Base-by-base conservation (phyloP, 2,113 vertebrate species). In the Xenopus borealis region DNA sequence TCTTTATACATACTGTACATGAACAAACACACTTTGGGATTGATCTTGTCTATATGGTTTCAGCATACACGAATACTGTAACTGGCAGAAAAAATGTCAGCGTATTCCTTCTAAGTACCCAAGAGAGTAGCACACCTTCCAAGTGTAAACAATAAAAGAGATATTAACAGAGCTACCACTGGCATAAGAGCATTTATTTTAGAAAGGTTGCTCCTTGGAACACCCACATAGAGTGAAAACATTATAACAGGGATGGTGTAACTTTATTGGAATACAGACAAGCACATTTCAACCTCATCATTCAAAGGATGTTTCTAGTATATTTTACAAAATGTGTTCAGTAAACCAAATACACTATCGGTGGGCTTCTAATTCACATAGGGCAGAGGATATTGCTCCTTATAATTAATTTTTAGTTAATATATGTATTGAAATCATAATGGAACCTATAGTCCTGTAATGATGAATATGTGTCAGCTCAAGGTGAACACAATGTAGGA, bases 381-480 rank as follows among this genome's bases (percentile, higher is more conserved):
- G 72, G 53, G 52, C 72, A 75, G 72, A 75, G 68, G 72, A 65
- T 52, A 19, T 30, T 40, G 17, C 64, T 67, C 30, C 44, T 66
- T 47, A 67, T 67, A 55, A 61, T n/a, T n/a, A n/a, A n/a, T n/a
- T n/a, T n/a, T n/a, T 20, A 30, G 67, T 59, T 74, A 74, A 68
- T 61, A 68, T 33, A 68, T 68, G 52, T 50, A 68, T 68, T 68
- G 65, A 68, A 75, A 62, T 67, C 55, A 75, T 75, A 68, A 68
- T 55, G 47, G 46, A 67, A 75, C 72, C 23, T 62, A 55, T 12
- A 75, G 64, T 68, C 65, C 33, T 62, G 33, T 18, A 74, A 62
- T 75, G 57, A 75, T 61, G 44, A 68, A 68, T 75, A n/a, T n/a
- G 20, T 52, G 57, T 19, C 64, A 62, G 59, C 67, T 75, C 55